These are phyloP conservation scores for Schizaphis graminum DNA, from an alignment of 2,888 invertebrate genomes.

Conservation along the genomic window DNA sequence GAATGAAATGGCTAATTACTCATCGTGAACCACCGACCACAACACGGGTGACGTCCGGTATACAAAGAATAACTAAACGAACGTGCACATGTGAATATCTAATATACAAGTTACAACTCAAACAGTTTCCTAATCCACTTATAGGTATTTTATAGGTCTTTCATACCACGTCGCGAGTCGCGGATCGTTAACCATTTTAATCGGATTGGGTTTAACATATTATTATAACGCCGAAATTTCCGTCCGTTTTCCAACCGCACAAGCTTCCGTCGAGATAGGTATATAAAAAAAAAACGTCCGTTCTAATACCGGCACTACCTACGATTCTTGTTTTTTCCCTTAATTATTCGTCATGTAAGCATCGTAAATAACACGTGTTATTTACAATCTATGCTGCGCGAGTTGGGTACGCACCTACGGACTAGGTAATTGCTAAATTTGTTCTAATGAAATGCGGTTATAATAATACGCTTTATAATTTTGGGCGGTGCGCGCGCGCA, in stretches of 20 bases:
- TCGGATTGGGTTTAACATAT: constrained; percentile 15
- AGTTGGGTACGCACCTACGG: neutral
- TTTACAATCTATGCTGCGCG: neutral
- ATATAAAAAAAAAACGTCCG: neutral
- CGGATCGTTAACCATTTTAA: constrained; percentile 45
- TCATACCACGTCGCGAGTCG: neutral
- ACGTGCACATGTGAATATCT: neutral
- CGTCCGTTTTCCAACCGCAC: neutral
- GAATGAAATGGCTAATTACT: neutral
- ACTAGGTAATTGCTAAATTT: constrained; percentile 10
- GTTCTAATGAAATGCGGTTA: constrained; percentile 6
- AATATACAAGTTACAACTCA: neutral
- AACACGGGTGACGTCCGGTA: neutral
- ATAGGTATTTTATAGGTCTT: neutral
- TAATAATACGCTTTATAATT: constrained; percentile 2
- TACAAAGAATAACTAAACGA: neutral
- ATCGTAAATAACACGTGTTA: constrained; percentile 4
- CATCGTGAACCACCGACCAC: neutral
- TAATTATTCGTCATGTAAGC: neutral
- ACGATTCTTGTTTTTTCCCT: neutral
- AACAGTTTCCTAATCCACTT: constrained; percentile 30
- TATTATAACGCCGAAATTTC: neutral
- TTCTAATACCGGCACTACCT: neutral
- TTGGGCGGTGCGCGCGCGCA: neutral
- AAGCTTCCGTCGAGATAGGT: neutral